Evolutionary conservation across 2,113 vertebrate species (phyloP).

Genomic region (Blennius ocellaris): DNA sequence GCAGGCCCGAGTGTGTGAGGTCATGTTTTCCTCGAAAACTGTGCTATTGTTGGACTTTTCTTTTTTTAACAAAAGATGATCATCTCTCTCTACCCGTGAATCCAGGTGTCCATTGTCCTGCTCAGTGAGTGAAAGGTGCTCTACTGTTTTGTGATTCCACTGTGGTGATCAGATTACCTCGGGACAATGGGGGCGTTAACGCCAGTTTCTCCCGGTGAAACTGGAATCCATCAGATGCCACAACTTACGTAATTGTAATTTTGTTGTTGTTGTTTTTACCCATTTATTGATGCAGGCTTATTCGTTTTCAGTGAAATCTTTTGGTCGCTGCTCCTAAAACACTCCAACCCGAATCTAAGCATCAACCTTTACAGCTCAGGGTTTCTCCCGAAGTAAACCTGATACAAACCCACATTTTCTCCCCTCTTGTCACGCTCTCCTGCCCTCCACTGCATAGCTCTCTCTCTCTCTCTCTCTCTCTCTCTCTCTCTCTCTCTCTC

Average conservation of each 20-base stretch:
- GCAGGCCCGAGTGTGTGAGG: too few species aligned
- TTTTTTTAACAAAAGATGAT: too few species aligned
- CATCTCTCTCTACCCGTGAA: too few species aligned
- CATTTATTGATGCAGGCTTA: too few species aligned
- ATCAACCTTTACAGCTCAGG: not conserved
- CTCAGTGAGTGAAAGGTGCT: too few species aligned
- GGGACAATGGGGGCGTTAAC: not conserved
- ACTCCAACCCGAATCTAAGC: too few species aligned
- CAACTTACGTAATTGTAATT: too few species aligned
- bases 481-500: conserved; percentile 8
- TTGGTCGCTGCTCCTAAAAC: too few species aligned
- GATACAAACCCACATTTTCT: conserved; percentile 11
- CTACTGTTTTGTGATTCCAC: not conserved
- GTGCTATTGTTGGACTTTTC: too few species aligned
- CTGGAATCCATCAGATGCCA: not conserved
- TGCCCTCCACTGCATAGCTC: conserved; percentile 30
- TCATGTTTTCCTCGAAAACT: too few species aligned
- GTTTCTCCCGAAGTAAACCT: conserved; percentile 18
- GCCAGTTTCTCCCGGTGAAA: conserved; percentile 5
- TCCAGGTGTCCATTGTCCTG: too few species aligned
- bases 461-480: conserved; percentile 2
- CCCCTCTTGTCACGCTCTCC: conserved; percentile 9
- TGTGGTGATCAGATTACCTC: conserved; percentile 1
- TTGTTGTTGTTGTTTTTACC: too few species aligned
- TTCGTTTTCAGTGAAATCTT: conserved; percentile 8